Evolutionary conservation across 2,113 vertebrate species (phyloP).

Genomic region (Diglossa brunneiventris): DNA sequence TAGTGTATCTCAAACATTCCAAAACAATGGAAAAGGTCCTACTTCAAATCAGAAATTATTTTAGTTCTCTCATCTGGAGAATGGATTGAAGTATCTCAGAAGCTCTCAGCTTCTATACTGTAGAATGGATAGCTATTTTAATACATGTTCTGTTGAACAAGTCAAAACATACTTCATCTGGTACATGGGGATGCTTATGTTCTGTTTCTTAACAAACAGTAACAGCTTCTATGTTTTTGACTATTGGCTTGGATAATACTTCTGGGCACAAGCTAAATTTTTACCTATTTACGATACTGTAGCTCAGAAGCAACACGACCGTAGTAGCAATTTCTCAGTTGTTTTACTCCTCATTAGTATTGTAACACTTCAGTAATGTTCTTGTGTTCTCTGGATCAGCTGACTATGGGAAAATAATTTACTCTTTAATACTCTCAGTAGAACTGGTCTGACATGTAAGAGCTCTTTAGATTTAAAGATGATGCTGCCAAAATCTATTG

Average conservation of each 20-base stretch:
- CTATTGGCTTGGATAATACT: background rate
- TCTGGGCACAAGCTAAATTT: background rate
- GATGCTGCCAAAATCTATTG: background rate
- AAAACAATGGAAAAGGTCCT: background rate
- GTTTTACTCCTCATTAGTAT: background rate
- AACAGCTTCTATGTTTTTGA: background rate
- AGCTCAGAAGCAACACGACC: background rate
- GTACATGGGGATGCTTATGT: background rate
- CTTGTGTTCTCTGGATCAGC: background rate
- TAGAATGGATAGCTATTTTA: background rate
- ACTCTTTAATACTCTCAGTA: background rate
- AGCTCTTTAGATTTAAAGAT: background rate
- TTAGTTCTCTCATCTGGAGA: background rate
- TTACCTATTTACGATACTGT: background rate
- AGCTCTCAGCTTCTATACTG: background rate
- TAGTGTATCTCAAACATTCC: conserved; percentile 14
- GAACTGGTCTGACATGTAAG: background rate
- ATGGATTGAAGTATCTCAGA: background rate
- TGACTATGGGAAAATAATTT: background rate
- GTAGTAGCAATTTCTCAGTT: background rate
- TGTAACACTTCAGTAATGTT: background rate
- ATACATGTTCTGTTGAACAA: background rate
- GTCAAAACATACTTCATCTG: background rate
- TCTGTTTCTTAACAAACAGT: background rate
- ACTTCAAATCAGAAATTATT: background rate